Percentiles rank a stretch among this genome's conserved stretches.
Conservation (phyloP, 2,113 vertebrate species). For the Kryptolebias marmoratus region DNA sequence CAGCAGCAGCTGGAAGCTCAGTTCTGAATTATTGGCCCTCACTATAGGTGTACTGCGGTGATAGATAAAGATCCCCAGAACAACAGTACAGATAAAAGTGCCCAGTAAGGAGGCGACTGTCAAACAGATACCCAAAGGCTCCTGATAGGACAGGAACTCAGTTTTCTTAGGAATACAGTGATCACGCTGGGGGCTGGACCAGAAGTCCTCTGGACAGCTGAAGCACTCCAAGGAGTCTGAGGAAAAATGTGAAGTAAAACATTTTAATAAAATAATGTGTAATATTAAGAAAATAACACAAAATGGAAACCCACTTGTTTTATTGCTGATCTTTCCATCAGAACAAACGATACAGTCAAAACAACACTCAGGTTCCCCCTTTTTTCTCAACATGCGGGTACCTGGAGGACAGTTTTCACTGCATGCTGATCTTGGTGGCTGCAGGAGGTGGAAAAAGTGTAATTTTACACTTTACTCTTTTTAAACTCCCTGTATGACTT, state of each 20-base stretch:
- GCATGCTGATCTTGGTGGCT: constrained; percentile 77
- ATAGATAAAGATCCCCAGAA: constrained; percentile 61
- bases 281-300: not conserved
- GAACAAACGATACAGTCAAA: constrained; percentile 80
- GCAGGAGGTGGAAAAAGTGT: not conserved
- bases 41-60: constrained; percentile 74
- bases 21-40: constrained; percentile 78
- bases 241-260: too few relatives aligned
- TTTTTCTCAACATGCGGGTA: constrained; percentile 71
- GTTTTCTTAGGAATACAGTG: constrained; percentile 68
- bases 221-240: constrained; percentile 70
- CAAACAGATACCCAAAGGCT: constrained; percentile 69
- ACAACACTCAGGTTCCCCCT: constrained; percentile 77
- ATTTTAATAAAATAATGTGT: not conserved
- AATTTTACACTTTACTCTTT: not conserved
- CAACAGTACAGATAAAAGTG: constrained; percentile 33
- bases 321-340: constrained; percentile 73
- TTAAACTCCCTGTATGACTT: too few relatives aligned
- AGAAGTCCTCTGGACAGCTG: constrained; percentile 73
- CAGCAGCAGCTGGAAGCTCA: constrained; percentile 57
- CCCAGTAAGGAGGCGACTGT: constrained; percentile 39
- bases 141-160: constrained; percentile 74
- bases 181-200: constrained; percentile 65
- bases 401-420: constrained; percentile 76
- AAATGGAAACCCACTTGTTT: constrained; percentile 59